phyloP scores from a whole-genome alignment of 1,140 invertebrate genomes.

The Tetraneura akinire region DNA sequence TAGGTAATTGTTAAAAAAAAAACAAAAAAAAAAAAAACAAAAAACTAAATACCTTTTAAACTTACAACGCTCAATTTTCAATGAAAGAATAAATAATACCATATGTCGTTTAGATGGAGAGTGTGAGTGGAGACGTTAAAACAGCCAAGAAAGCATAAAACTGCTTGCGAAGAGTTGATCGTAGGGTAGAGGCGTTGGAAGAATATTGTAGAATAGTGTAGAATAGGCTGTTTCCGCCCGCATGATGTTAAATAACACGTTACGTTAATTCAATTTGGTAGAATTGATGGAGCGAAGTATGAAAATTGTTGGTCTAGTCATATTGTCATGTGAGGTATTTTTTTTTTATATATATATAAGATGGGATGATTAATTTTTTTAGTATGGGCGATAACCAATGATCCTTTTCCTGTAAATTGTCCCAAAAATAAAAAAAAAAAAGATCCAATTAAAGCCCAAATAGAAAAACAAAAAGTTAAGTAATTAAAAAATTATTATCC shows the following conservation, averaged over 20 bases:
- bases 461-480: slow-evolving; percentile 49
- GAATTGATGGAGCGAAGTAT: slow-evolving; percentile 50
- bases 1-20: slow-evolving; percentile 41
- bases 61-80: slow-evolving; percentile 45
- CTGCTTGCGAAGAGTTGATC: slow-evolving; percentile 49
- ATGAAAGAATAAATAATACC: slow-evolving; percentile 47
- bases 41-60: slow-evolving; percentile 49
- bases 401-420: slow-evolving; percentile 51
- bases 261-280: slow-evolving; percentile 47
- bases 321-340: slow-evolving; percentile 42
- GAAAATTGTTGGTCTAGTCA: slow-evolving; percentile 44
- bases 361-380: slow-evolving; percentile 50
- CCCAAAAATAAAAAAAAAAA: slow-evolving; percentile 51
- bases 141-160: slow-evolving; percentile 48
- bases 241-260: slow-evolving; percentile 49
- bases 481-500: slow-evolving; percentile 8
- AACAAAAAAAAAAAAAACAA: slow-evolving; percentile 51
- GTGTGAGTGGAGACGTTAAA: slow-evolving; percentile 51
- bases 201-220: slow-evolving; percentile 51
- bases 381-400: slow-evolving; percentile 51
- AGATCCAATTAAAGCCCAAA: slow-evolving; percentile 49
- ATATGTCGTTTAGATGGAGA: slow-evolving; percentile 50
- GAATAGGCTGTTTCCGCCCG: slow-evolving; percentile 42
- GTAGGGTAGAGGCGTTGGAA: slow-evolving; percentile 49
- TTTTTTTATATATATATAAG: slow-evolving; percentile 40